Base-by-base conservation (phyloP, 2,888 invertebrate genomes). In the Drosophila hamatofila region DNA sequence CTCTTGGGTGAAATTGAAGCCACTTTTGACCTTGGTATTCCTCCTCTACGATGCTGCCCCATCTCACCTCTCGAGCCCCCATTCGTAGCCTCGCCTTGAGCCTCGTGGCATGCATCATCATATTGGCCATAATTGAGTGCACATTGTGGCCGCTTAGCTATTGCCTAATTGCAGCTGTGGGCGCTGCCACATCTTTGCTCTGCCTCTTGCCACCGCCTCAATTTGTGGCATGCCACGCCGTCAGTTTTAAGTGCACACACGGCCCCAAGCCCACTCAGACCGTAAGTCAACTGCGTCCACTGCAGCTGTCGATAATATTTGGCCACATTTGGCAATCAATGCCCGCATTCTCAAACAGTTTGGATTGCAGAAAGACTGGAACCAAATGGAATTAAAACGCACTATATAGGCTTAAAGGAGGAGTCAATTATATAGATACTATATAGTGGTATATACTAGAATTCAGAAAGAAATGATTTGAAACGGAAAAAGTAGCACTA, bases 121-220 rank as follows among this genome's bases (percentile, higher is more conserved):
- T 44, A 56, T 66, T 63, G 57, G n/a, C 57, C 67, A 72, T 78
- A 78, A 78, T 78, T 69, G 55, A 74, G 75, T 65, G 75, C 70
- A 57, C 52, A 67, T 68, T 76, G 57, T 58, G 75, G 58, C 44
- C 55, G 42, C 37, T 49, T n/a, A 48, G 25, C 61, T 48, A 42
- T 55, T 67, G 67, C 57, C 67, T 74, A 73, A 73, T 74, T 67
- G 61, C 61, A 67, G 33, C 57, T 58, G 37, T 30, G 52, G 52
- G 52, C 41, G 30, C 37, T 5, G 48, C 16, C 60, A 54, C 54
- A 69, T 41, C 39, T 30, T 27, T 48, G 52, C 51, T n/a, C 41
- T 5, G 2, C 48, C 48, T 27, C 27, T 6, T 12, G 46, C n/a
- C 51, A 23, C 42, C 55, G 49, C 69, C 37, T 35, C 52, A 61